Percentiles rank a stretch among this genome's conserved stretches.
Conservation (phyloP, 2,888 invertebrate species). For the Cephus sareptanus region DNA sequence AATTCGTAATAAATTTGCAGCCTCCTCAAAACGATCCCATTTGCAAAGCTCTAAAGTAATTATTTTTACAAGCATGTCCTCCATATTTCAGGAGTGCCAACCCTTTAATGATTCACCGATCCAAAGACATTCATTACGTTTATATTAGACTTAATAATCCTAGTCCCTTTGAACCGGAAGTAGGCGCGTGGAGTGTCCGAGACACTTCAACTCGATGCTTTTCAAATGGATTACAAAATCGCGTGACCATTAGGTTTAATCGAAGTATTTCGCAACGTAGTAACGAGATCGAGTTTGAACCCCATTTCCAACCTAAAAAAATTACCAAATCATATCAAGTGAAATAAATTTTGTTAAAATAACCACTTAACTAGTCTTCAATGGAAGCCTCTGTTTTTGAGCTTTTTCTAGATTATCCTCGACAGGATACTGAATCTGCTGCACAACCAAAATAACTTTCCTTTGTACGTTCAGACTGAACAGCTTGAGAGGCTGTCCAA, state of each 20-base stretch:
- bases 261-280: not conserved
- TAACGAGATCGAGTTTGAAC: not conserved
- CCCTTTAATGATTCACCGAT: not conserved
- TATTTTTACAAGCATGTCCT: not conserved
- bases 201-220: no score
- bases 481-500: slow-evolving; percentile 8
- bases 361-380: not conserved
- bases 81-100: not conserved
- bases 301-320: not conserved
- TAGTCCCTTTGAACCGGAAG: not conserved
- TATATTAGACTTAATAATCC: not conserved
- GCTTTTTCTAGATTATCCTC: not conserved
- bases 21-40: not conserved
- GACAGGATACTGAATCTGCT: not conserved
- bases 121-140: not conserved
- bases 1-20: not conserved
- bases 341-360: not conserved
- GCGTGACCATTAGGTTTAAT: not conserved
- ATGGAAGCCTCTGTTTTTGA: not conserved
- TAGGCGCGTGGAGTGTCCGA: no score
- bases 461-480: not conserved
- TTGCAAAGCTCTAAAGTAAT: not conserved
- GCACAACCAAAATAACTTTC: not conserved
- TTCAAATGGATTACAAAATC: no score
- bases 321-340: not conserved